Base-by-base conservation (phyloP, 1,140 invertebrate species). In the Agraylea sexmaculata region DNA sequence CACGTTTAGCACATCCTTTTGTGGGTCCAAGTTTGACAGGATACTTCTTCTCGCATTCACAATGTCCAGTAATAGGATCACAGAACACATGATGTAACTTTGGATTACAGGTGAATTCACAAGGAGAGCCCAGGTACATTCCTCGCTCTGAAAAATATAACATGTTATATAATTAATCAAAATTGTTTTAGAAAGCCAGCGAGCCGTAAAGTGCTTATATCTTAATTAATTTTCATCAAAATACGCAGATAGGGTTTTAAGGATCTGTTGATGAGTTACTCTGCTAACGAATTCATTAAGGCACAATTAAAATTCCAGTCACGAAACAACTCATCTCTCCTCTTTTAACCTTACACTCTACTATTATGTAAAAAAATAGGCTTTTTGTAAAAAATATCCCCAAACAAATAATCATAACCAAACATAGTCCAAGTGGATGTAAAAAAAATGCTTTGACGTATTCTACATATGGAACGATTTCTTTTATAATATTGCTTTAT, bases 1-100 rank as follows among this genome's bases (percentile, higher is more conserved):
- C 65, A 86, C 83, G 78, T 73, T 84, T 85, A 53, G 77, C 80
- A 65, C 83, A 87, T 49, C 83, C 83, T 54, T 75, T 80, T 40
- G 68, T 69, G 41, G 71, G 68, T 41, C 77, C 80, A 39, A 87
- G 70, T 53, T 71, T 69, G 42, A 87, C 84, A 7, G 82, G 78
- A 60, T 81, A 80, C 48, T 75, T 77, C 51, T 77, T 75, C 50
- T 84, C 80, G 57, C 84, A 87, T 54, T 77, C 76, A 60, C 84
- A 87, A 34, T 62, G 64, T 31, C 67, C 66, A 25, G 74, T 77
- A 47, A 70, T 60, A 25, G 73, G 69, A 59, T 86, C 76, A 59
- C 84, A 87, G 62, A 69, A 71, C 46, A 85, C 81, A 64, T 87
- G 79, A 46, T 75, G 64, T 40, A 87, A 62, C 42, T 70, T 65